Conservation (phyloP, 1,140 invertebrate genomes). For the Microplitis demolitor region DNA sequence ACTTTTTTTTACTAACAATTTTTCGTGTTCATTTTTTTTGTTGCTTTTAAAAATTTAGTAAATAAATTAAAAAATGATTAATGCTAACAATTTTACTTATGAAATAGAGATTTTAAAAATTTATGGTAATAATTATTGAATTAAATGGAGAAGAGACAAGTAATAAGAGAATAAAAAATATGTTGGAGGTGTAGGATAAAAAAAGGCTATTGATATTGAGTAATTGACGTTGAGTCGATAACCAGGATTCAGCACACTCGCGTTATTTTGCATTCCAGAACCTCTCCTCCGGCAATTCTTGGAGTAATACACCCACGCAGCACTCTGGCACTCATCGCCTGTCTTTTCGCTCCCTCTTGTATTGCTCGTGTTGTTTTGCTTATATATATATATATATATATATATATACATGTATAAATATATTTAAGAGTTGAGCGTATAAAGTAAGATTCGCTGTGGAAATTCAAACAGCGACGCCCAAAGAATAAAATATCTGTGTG, state of each 20-base stretch:
- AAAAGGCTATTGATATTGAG: neutral
- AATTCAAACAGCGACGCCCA: neutral
- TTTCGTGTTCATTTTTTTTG: neutral
- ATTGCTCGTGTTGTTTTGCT: too few relatives aligned
- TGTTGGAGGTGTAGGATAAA: neutral
- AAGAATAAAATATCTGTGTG: neutral
- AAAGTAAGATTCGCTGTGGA: too few relatives aligned
- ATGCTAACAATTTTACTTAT: neutral
- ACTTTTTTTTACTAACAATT: neutral
- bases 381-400: too few relatives aligned
- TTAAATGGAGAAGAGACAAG: neutral
- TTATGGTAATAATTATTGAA: neutral
- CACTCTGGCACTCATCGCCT: conserved; percentile 10
- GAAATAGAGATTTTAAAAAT: conserved; percentile 1
- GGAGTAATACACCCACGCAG: conserved; percentile 7
- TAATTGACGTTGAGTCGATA: conserved; percentile 13
- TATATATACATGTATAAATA: too few relatives aligned
- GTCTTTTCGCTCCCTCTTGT: neutral
- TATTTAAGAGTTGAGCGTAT: too few relatives aligned
- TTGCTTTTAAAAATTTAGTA: too few relatives aligned
- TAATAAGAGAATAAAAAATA: neutral
- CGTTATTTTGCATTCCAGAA: conserved; percentile 8
- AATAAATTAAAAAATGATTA: neutral
- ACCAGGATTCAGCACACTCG: neutral
- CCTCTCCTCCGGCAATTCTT: conserved; percentile 9